Conservation (phyloP, 2,888 invertebrate genomes). For the Philaethria dido region DNA sequence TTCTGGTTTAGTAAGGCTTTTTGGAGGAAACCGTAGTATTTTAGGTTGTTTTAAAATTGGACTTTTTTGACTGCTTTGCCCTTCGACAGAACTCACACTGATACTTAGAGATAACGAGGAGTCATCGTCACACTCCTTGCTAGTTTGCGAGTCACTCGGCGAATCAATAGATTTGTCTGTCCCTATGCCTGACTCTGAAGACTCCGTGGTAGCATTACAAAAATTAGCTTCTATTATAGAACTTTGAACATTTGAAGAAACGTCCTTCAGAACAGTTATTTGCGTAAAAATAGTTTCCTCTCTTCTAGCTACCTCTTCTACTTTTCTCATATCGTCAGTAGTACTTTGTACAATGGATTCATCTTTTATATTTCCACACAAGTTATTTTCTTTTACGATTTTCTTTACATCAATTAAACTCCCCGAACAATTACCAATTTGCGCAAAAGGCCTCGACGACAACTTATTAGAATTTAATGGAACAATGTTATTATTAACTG, state of each 20-base stretch:
- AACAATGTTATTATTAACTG: constrained; percentile 76
- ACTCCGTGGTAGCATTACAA: constrained; percentile 71
- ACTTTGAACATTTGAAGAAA: constrained; percentile 74
- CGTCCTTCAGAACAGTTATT: constrained; percentile 77
- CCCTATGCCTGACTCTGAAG: constrained; percentile 76
- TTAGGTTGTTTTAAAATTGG: constrained; percentile 92
- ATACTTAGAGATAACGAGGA: constrained; percentile 74
- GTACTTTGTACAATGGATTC: constrained; percentile 47
- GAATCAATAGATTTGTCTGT: constrained; percentile 80
- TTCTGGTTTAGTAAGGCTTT: constrained; percentile 66
- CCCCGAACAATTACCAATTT: constrained; percentile 68
- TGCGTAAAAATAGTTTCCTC: constrained; percentile 77
- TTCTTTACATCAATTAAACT: constrained; percentile 62
- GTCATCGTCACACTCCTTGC: constrained; percentile 80
- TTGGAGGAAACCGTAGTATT: constrained; percentile 91
- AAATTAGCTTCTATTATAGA: constrained; percentile 76
- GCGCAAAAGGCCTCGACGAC: constrained; percentile 72
- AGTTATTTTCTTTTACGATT: constrained; percentile 48
- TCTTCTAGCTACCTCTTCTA: constrained; percentile 69
- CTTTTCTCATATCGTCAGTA: constrained; percentile 60
- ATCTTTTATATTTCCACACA: constrained; percentile 44
- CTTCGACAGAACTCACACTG: constrained; percentile 71
- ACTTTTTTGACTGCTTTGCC: constrained; percentile 83
- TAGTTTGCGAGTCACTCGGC: constrained; percentile 75
- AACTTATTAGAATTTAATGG: constrained; percentile 68